phyloP scores from a whole-genome alignment of 2,113 vertebrate genomes.

The Anolis sagrei region DNA sequence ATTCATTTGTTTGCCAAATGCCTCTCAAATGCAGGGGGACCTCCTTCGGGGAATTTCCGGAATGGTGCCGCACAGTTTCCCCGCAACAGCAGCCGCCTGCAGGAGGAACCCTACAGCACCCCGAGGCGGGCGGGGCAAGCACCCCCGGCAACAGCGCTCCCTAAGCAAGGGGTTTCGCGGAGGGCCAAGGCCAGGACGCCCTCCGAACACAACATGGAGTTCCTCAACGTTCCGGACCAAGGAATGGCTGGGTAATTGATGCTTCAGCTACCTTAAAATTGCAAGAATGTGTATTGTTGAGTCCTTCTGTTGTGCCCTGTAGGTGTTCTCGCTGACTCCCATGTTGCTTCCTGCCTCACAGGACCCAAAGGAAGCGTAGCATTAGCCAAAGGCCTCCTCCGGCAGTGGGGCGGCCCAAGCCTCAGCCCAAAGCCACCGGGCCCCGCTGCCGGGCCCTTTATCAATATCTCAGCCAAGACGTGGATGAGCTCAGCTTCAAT shows the following conservation, averaged over 20 bases:
- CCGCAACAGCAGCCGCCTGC: background rate
- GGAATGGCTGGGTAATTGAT: conserved; percentile 88
- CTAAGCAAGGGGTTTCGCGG: conserved; percentile 65
- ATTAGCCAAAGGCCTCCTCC: conserved; percentile 85
- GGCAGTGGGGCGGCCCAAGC: conserved; percentile 79
- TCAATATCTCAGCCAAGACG: conserved; percentile 91
- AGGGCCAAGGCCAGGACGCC: conserved; percentile 65
- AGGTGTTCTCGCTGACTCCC: background rate
- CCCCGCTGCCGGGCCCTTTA: conserved; percentile 89
- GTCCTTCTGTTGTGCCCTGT: accelerated
- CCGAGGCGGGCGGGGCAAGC: conserved; percentile 69
- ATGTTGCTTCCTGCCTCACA: conserved; percentile 46
- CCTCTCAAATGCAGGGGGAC: accelerated
- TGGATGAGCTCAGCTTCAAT: conserved; percentile 94
- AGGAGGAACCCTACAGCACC: conserved; percentile 67
- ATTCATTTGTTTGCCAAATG: background rate
- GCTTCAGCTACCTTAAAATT: background rate
- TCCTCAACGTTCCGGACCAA: conserved; percentile 94
- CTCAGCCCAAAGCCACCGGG: conserved; percentile 72
- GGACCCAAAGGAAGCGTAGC: conserved; percentile 89
- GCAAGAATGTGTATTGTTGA: too few species aligned
- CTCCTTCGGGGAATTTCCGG: conserved; percentile 72
- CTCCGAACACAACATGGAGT: conserved; percentile 83
- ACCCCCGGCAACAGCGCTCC: conserved; percentile 70
- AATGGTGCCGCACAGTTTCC: conserved; percentile 84